Conservation (phyloP, 2,888 invertebrate genomes). For the Callinectes sapidus region DNA sequence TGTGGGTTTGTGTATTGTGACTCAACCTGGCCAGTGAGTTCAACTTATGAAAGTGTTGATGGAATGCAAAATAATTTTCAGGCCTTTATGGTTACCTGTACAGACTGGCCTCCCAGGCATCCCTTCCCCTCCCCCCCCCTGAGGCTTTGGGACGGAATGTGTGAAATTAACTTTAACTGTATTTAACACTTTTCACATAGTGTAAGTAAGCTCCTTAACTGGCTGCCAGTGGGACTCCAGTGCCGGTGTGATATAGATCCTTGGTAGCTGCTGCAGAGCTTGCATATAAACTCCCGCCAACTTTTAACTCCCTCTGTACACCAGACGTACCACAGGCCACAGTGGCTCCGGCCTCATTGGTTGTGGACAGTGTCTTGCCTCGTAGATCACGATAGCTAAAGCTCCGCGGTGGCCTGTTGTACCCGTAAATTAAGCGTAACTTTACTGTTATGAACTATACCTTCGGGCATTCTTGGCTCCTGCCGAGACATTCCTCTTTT, state of each 20-base stretch:
- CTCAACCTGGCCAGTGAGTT: slow-evolving; percentile 61
- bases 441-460: slow-evolving; percentile 52
- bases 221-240: slow-evolving; percentile 51
- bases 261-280: slow-evolving; percentile 59
- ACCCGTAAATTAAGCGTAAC: slow-evolving; percentile 52
- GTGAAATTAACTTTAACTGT: slow-evolving; percentile 55
- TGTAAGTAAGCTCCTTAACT: slow-evolving; percentile 50
- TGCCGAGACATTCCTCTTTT: slow-evolving; percentile 64
- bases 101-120: slow-evolving; percentile 52
- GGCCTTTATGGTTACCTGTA: slow-evolving; percentile 47
- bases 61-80: slow-evolving; percentile 48
- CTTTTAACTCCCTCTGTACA: slow-evolving; percentile 51
- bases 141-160: slow-evolving; percentile 55
- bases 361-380: slow-evolving; percentile 32
- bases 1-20: slow-evolving; percentile 65
- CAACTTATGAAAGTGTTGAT: slow-evolving; percentile 55
- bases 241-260: slow-evolving; percentile 51
- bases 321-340: slow-evolving; percentile 55
- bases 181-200: slow-evolving; percentile 43
- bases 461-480: slow-evolving; percentile 60
- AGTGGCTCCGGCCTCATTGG: slow-evolving; percentile 38
- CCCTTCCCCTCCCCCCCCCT: not conserved
- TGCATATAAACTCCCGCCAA: slow-evolving; percentile 54
- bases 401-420: slow-evolving; percentile 64
- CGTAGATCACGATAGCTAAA: slow-evolving; percentile 46